A percentile compares a stretch with the other conserved stretches of the same genome.
phyloP scores from a whole-genome alignment of 2,888 invertebrate species.

The Podotricha telesiphe region DNA sequence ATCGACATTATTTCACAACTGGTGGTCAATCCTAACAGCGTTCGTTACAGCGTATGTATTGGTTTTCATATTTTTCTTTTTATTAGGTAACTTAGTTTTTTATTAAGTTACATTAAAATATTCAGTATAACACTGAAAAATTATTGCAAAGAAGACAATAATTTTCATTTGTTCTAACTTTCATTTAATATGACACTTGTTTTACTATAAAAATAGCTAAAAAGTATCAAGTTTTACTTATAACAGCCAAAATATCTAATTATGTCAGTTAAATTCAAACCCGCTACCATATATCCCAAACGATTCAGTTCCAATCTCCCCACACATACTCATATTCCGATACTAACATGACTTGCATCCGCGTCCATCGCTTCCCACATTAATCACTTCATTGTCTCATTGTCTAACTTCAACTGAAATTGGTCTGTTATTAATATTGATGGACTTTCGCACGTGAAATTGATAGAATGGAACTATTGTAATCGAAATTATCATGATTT shows the following conservation, averaged over 20 bases:
- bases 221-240: no score
- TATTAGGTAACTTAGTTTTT: no score
- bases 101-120: no score
- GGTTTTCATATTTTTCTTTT: not conserved
- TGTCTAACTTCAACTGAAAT: slow-evolving; percentile 35
- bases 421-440: slow-evolving; percentile 44
- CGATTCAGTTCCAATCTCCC: not conserved
- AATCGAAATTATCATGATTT: not conserved
- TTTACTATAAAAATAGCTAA: no score
- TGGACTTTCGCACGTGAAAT: slow-evolving; percentile 33
- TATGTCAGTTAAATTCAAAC: not conserved
- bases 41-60: slow-evolving; percentile 58
- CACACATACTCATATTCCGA: not conserved
- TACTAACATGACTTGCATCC: slow-evolving; percentile 29
- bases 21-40: slow-evolving; percentile 53
- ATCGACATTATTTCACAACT: slow-evolving; percentile 58
- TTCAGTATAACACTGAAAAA: no score
- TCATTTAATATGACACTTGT: no score
- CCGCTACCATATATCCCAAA: not conserved
- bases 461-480: slow-evolving; percentile 22
- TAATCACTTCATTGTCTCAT: slow-evolving; percentile 32
- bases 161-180: no score
- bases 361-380: slow-evolving; percentile 23
- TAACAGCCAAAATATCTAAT: no score
- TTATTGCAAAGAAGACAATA: no score